A percentile compares a stretch with the other conserved stretches of the same genome.
phyloP scores from a whole-genome alignment of 2,113 vertebrate species.

The Melospiza georgiana region DNA sequence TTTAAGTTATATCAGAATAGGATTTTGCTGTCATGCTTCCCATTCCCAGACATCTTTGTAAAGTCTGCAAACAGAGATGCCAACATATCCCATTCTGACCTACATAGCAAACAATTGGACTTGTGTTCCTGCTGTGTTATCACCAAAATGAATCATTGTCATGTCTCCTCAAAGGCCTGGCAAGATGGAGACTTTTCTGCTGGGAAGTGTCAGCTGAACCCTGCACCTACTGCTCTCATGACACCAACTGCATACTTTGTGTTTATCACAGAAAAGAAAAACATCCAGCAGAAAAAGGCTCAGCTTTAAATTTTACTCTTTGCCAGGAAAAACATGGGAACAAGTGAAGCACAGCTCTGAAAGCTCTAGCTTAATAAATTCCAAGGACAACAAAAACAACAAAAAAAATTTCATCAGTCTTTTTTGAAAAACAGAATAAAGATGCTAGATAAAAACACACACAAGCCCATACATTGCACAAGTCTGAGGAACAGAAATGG shows the following conservation, averaged over 20 bases:
- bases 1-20: neutral
- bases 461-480: neutral
- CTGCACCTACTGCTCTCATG: constrained; percentile 4
- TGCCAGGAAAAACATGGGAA: constrained; percentile 60
- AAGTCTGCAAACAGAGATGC: constrained; percentile 47
- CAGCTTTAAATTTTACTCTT: neutral
- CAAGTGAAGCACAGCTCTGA: neutral
- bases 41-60: constrained; percentile 48
- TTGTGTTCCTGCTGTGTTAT: constrained; percentile 9
- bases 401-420: neutral
- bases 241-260: constrained; percentile 1
- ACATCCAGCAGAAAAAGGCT: constrained; percentile 17
- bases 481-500: neutral
- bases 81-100: constrained; percentile 41
- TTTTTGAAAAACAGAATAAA: neutral
- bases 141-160: neutral
- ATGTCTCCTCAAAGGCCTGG: neutral
- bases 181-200: neutral
- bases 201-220: neutral
- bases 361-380: neutral
- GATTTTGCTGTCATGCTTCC: neutral
- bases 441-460: neutral
- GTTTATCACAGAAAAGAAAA: constrained; percentile 17
- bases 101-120: constrained; percentile 34
- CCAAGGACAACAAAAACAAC: neutral